Evolutionary conservation across 2,113 vertebrate species (phyloP).

Genomic region (Apus apus): DNA sequence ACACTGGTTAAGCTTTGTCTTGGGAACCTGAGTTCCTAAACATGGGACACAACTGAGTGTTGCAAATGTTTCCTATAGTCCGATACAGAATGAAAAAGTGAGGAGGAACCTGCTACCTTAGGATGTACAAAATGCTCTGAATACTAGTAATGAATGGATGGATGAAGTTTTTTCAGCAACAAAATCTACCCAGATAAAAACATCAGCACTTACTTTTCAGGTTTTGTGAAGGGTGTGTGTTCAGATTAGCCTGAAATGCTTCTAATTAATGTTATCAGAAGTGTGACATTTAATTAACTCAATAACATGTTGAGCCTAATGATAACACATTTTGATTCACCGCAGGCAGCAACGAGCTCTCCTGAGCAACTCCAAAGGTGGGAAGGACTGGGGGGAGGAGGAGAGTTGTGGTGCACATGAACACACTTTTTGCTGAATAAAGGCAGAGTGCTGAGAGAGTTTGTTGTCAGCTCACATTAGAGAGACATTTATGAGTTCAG

Average conservation of each 20-base stretch:
- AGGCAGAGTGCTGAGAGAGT: not conserved
- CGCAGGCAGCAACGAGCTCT: conserved; percentile 50
- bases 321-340: conserved; percentile 71
- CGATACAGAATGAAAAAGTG: not conserved
- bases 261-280: conserved; percentile 77
- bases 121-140: not conserved
- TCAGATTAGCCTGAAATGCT: conserved; percentile 45
- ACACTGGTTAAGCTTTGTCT: not conserved
- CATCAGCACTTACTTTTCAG: not conserved
- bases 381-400: not conserved
- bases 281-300: conserved; percentile 81
- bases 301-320: conserved; percentile 71
- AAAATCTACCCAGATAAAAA: not conserved
- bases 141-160: not conserved
- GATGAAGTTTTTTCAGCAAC: conserved; percentile 5
- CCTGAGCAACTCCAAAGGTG: conserved; percentile 24
- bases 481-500: not conserved
- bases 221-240: conserved; percentile 17
- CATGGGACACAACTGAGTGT: not conserved
- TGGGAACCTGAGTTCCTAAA: not conserved
- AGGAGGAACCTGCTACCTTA: not conserved
- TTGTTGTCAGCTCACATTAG: not conserved
- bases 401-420: not conserved
- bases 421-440: not conserved
- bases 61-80: not conserved